These are phyloP conservation scores for Coelopa pilipes DNA, from an alignment of 2,888 invertebrate genomes.

Conservation along the genomic window DNA sequence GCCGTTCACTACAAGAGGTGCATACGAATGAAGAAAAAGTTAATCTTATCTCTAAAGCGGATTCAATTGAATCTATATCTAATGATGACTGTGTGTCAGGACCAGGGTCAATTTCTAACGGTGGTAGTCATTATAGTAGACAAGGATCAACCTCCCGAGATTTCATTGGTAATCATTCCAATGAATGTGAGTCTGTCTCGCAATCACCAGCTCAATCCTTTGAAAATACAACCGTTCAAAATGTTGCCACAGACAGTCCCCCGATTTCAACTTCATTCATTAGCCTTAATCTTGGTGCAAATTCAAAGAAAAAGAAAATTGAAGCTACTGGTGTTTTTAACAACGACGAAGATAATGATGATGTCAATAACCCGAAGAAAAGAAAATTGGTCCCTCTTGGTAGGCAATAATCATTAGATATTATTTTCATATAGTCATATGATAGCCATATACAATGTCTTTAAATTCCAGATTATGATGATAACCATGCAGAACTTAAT, in stretches of 20 bases:
- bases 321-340: slow-evolving; percentile 86
- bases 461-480: no score
- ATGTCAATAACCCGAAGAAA: slow-evolving; percentile 71
- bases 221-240: slow-evolving; percentile 48
- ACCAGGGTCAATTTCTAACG: slow-evolving; percentile 77
- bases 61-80: slow-evolving; percentile 57
- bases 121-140: slow-evolving; percentile 56
- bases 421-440: background rate
- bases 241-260: slow-evolving; percentile 57
- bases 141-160: slow-evolving; percentile 63
- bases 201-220: slow-evolving; percentile 57
- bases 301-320: slow-evolving; percentile 74
- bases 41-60: slow-evolving; percentile 38
- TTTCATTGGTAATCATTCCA: slow-evolving; percentile 47
- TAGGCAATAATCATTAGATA: slow-evolving; percentile 58
- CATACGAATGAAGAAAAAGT: slow-evolving; percentile 32
- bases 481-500: background rate
- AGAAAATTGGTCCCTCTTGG: slow-evolving; percentile 83
- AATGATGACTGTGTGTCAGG: slow-evolving; percentile 74
- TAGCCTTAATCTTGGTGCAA: slow-evolving; percentile 66
- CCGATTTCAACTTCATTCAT: slow-evolving; percentile 64
- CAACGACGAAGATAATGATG: slow-evolving; percentile 81
- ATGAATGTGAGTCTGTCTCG: slow-evolving; percentile 68
- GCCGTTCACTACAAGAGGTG: slow-evolving; percentile 39
- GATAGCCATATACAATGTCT: background rate